Evolutionary conservation across 2,113 vertebrate species (phyloP), one percentile per base, ranked within the genome.

Genomic region (Tychaedon coryphoeus): DNA sequence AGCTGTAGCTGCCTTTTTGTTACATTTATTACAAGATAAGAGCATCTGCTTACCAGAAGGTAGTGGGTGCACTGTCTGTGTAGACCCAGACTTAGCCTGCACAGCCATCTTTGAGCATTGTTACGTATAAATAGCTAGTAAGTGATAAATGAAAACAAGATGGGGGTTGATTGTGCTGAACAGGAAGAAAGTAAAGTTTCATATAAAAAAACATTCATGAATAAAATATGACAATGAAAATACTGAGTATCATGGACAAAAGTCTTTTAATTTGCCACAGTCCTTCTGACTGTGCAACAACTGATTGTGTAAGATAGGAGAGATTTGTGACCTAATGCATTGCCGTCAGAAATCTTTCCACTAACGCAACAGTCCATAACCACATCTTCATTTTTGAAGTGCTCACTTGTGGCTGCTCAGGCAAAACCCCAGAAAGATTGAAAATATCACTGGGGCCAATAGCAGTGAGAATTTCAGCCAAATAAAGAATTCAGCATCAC

Each of bases 111-210:
- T 66, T 74, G 64, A 77, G 69, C n/a, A 76, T 62, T 76, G 38
- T 70, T 93, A 70, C 58, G 54, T 82, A 7, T 64, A 83, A 73
- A 64, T 80, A 88, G 54, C 74, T 42, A 60, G 31, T 23, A 79
- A 77, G 67, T 48, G 71, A 72, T 86, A 94, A 94, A 88, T 48
- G 61, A 60, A 94, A 90, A 78, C n/a, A 86, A 66, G 50, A 56
- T 65, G 60, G 58, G 42, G 47, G 45, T 20, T 80, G 51, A 36
- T 83, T 73, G 40, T 56, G 56, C 34, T 83, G 74, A 90, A 56
- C 19, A 58, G 58, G 47, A 67, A 64, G 51, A 67, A 91, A 85
- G 51, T 51, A 26, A 66, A 85, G 26, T 73, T 94, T 76, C 51
- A 11, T 77, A 25, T 83, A 19, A 60, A 76, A 76, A 88, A 85